Base-by-base conservation (phyloP, 1,140 invertebrate genomes). In the Propsilocerus akamusi region DNA sequence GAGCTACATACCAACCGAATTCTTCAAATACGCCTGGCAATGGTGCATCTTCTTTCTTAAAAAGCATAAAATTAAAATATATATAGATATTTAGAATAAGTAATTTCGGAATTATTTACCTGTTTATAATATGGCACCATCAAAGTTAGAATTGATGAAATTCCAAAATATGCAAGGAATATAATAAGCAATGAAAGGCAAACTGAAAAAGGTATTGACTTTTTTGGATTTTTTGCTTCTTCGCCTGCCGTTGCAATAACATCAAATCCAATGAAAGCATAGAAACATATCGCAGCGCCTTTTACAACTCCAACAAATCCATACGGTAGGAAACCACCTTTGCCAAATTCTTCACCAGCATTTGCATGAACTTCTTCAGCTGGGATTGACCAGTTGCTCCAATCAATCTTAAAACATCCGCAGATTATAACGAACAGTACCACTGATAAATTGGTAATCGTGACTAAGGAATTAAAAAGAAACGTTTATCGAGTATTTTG, bases 251-350 rank as follows among this genome's bases (percentile, higher is more conserved):
- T 90, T 1, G 88, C 88, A 53, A 94, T 84, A 57, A 81, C 84
- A 67, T 93, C 89, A 59, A 92, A 92, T 50, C 87, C 87, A 54
- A 92, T 86, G 56, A 91, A 93, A 8, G 84, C 88, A 62, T 89
- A 94, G 62, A 94, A 94, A 64, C 88, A 93, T 8, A 80, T 84
- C 0, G 87, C 87, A 6, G 88, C 87, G 1, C 88, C 89, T 34
- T 75, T 74, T 48, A 88, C 78, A 14, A 87, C 75, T 6, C 88
- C 88, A 3, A 72, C 68, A 11, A 90, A 60, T 0, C 87, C 88
- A 61, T 77, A 91, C 0, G 88, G 88, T 8, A 80, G 73, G 62
- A 92, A 93, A 5, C 86, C 87, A 4, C 87, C 86, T 3, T 57
- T 58, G 7, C 83, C 83, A 53, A 70, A 74, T 26, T 69, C 59